Percentiles rank a stretch among this genome's conserved stretches.
Evolutionary conservation across 2,888 invertebrate genomes (phyloP).

Genomic region (Notodonta dromedarius): DNA sequence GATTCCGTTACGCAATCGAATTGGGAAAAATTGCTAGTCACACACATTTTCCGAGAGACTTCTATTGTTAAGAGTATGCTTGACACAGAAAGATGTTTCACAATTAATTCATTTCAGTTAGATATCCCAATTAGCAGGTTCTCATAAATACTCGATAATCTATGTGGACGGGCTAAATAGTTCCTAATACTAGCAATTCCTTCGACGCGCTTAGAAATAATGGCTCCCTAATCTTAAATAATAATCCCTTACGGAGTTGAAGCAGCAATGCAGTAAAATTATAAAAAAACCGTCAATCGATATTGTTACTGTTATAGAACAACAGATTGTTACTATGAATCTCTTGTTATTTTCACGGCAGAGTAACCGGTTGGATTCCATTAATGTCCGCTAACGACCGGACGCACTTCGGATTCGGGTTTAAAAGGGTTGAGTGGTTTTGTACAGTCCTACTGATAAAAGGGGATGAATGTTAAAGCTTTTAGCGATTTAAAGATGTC

Average conservation of each 20-base stretch:
- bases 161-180: too few relatives aligned
- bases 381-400: constrained; percentile 84
- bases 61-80: too few relatives aligned
- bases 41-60: too few relatives aligned
- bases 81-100: too few relatives aligned
- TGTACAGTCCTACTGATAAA: constrained; percentile 81
- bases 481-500: constrained; percentile 80
- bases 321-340: constrained; percentile 41
- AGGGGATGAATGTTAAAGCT: constrained; percentile 78
- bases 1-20: too few relatives aligned
- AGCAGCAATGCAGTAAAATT: too few relatives aligned
- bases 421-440: constrained; percentile 84
- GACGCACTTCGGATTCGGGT: constrained; percentile 81
- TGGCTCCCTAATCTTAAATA: background rate
- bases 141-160: too few relatives aligned
- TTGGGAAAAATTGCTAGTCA: too few relatives aligned
- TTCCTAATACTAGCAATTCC: too few relatives aligned
- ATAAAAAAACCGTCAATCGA: background rate
- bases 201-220: background rate
- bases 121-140: too few relatives aligned
- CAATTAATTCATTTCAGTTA: too few relatives aligned
- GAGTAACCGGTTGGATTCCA: constrained; percentile 78
- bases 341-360: constrained; percentile 80
- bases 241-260: background rate
- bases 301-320: constrained; percentile 1